Evolutionary conservation across 2,113 vertebrate species (phyloP).

Genomic region (Ivindomyrus marchei): DNA sequence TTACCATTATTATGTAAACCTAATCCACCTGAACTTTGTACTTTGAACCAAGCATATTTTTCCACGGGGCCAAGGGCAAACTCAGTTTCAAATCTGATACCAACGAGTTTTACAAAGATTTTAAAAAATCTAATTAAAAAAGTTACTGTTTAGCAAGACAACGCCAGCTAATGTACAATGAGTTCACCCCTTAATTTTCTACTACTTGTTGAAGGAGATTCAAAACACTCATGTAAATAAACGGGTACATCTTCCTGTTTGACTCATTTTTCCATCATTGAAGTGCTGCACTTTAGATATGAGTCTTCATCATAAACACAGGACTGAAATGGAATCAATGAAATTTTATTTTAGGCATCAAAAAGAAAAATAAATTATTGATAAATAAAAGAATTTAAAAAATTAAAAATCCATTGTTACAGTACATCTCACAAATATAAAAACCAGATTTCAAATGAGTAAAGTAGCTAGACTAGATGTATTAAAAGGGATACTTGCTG

Average conservation of each 20-base stretch:
- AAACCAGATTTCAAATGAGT: not conserved
- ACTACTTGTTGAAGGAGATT: not conserved
- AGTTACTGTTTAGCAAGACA: not conserved
- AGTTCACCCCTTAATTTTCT: not conserved
- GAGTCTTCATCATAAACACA: not conserved
- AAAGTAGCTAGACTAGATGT: not conserved
- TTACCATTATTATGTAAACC: not conserved
- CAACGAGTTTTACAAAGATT: not conserved
- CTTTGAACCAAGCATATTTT: conserved; percentile 2
- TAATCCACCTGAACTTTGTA: not conserved
- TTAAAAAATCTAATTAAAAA: not conserved
- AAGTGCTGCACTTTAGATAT: not conserved
- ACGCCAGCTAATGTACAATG: not conserved
- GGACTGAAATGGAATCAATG: not conserved
- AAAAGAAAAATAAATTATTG: not conserved
- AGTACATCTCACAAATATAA: not conserved
- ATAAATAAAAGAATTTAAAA: not conserved
- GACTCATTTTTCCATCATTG: not conserved
- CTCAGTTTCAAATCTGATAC: conserved; percentile 7
- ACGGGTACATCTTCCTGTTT: not conserved
- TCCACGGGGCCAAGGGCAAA: not conserved
- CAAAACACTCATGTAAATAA: not conserved
- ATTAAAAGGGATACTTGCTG: not conserved
- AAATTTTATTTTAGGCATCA: not conserved
- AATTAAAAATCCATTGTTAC: not conserved